Evolutionary conservation across 1,140 invertebrate species (phyloP), one percentile per base, ranked within the genome.

Genomic region (Batillaria attramentaria): DNA sequence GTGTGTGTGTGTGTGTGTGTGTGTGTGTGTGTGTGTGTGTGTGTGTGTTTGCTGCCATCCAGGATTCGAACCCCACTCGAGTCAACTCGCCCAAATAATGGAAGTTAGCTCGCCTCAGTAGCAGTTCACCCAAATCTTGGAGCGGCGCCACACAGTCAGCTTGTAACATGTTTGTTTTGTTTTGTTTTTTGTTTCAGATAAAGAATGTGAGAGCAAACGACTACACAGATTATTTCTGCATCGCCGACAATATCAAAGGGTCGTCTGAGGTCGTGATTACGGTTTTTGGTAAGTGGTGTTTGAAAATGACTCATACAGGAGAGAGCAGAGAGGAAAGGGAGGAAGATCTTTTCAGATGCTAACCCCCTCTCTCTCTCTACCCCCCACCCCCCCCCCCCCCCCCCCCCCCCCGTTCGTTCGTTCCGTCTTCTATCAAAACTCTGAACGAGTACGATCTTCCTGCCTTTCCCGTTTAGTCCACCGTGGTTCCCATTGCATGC

Each of bases 161-260:
- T 13, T 24, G 24, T 24, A 50, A 62, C 33, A 1, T 18, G 33
- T 62, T 18, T 0, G 33, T 3, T n/a, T n/a, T 62, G 0, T 62
- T n/a, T 62, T 62, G 10, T 50, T 50, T 60, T 65, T 3, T 33
- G 18, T 65, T 31, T 65, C 41, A 65, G 46, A 73, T 87, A 18
- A 85, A 84, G 31, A 86, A 84, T 50, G 83, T 88, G 3, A 81
- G 85, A 50, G 86, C 84, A 24, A 86, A 85, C 57, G 86, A 88
- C 79, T 88, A 83, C 74, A 84, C 83, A 4, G 74, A 81, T 33
- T 87, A 86, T 70, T 79, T 74, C 43, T 88, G 87, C 78, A 81
- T 84, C 41, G 86, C 83, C n/a, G 66, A 46, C 3, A 88, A 88
- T 72, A 78, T 60, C 35, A 81, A 82, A 68, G 87, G 86, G 0